phyloP scores from a whole-genome alignment of 2,113 vertebrate genomes.

The Atherinomorus stipes region DNA sequence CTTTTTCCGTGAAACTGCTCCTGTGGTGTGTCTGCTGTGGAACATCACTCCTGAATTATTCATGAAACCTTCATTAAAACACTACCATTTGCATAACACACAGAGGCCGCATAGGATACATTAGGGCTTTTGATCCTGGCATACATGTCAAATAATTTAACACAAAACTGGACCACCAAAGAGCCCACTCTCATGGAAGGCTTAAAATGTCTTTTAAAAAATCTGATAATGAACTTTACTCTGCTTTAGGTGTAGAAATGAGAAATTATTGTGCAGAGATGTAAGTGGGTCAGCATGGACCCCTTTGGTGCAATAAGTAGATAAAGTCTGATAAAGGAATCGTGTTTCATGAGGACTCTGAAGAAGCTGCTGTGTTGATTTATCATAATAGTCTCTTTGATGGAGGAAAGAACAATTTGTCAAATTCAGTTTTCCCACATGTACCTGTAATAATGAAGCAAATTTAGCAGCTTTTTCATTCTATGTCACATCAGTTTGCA shows the following conservation, averaged over 20 bases:
- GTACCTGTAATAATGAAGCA: constrained; percentile 17
- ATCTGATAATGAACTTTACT: constrained; percentile 24
- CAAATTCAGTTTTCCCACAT: constrained; percentile 31
- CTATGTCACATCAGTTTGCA: constrained; percentile 13
- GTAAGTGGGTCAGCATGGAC: constrained; percentile 64
- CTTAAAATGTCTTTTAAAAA: constrained; percentile 32
- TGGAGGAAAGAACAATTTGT: constrained; percentile 17
- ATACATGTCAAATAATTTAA: constrained; percentile 74
- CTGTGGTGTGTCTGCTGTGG: constrained; percentile 50
- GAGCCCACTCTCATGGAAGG: constrained; percentile 16
- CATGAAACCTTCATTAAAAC: constrained; percentile 79
- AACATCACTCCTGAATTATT: constrained; percentile 77
- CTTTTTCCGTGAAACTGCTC: constrained; percentile 64
- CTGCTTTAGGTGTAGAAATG: constrained; percentile 24
- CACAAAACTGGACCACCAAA: constrained; percentile 37
- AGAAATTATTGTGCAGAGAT: constrained; percentile 40
- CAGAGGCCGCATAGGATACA: constrained; percentile 50
- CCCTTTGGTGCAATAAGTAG: constrained; percentile 60
- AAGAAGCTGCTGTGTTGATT: constrained; percentile 33
- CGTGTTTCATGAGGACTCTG: constrained; percentile 27
- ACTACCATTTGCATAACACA: constrained; percentile 77
- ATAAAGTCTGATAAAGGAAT: constrained; percentile 52
- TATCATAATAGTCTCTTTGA: constrained; percentile 44
- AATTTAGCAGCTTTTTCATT: constrained; percentile 21
- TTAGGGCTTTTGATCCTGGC: constrained; percentile 75